phyloP scores from a whole-genome alignment of 1,140 invertebrate species.

The Pentalonia nigronervosa region DNA sequence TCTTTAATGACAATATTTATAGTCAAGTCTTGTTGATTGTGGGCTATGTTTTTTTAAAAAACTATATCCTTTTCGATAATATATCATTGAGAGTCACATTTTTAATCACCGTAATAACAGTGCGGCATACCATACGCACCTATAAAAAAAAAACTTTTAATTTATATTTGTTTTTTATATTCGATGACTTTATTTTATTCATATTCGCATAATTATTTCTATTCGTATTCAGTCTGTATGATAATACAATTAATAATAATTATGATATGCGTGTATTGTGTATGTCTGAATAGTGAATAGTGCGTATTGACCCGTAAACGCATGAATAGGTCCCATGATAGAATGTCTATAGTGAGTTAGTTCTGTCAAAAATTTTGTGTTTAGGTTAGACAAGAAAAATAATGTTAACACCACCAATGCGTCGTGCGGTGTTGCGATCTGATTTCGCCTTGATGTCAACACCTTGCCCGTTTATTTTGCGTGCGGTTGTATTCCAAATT shows the following conservation, averaged over 20 bases:
- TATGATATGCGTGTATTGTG: background rate
- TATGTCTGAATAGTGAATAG: background rate
- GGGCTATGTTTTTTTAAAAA: background rate
- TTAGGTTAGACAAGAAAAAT: background rate
- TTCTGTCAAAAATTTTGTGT: background rate
- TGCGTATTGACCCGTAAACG: background rate
- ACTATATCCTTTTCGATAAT: fast-evolving
- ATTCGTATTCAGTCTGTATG: background rate
- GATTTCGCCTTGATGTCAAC: background rate
- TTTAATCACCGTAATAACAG: background rate
- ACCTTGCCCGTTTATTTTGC: background rate
- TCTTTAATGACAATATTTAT: background rate
- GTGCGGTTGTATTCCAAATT: background rate
- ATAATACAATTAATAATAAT: too few species aligned
- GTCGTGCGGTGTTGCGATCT: background rate
- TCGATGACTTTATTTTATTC: background rate
- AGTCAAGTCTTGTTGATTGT: background rate
- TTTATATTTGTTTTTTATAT: background rate
- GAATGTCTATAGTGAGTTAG: background rate
- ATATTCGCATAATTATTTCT: background rate
- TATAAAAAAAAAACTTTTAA: background rate
- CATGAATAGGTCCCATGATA: background rate
- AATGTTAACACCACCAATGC: background rate
- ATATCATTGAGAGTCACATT: background rate
- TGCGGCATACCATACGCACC: too few species aligned